Evolutionary conservation across 2,888 invertebrate species (phyloP), one percentile per base, ranked within the genome.

Genomic region (Polydesmus complanatus): DNA sequence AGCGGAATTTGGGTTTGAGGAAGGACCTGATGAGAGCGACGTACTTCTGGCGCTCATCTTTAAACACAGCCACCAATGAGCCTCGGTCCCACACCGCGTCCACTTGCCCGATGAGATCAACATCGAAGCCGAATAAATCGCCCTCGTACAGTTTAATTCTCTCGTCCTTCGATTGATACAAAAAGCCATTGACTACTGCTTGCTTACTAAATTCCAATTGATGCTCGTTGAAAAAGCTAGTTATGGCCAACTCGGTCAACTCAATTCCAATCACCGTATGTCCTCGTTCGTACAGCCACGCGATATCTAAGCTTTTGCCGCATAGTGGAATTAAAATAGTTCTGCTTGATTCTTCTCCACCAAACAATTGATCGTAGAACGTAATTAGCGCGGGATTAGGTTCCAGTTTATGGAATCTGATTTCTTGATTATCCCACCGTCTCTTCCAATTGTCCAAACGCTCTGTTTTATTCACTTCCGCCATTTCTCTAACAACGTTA

Each of bases 1-100:
- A 59, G 54, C 48, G 59, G 27, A 54, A 54, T 54, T 22, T 26
- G 5, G 54, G 59, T 27, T 59, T 59, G 37, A 59, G n/a, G 22
- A 59, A 48, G 22, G 47, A 5, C 47, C 54, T 59, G 22, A 59
- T 59, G 11, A 59, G 8, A 51, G 18, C 1, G 11, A 27, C 59
- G 47, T 59, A 66, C 64, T 27, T 66, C 63, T 23, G 58, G 52
- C 58, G 53, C 52, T 62, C 68, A 14, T 50, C 62, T 51, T 50
- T 52, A 48, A 67, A 63, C 23, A 70, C 61, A 11, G 69, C 68
- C 27, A 68, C 67, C 37, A 70, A 64, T 18, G 68, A 67, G 3
- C 68, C 69, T 51, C 69, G 62, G 63, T 70, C 70, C 68, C 69
- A 71, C 50, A 70, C 62, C 47, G 62, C 64, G 58, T 70, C 68